phyloP scores from a whole-genome alignment of 2,888 invertebrate species.

The Hymenopus coronatus region DNA sequence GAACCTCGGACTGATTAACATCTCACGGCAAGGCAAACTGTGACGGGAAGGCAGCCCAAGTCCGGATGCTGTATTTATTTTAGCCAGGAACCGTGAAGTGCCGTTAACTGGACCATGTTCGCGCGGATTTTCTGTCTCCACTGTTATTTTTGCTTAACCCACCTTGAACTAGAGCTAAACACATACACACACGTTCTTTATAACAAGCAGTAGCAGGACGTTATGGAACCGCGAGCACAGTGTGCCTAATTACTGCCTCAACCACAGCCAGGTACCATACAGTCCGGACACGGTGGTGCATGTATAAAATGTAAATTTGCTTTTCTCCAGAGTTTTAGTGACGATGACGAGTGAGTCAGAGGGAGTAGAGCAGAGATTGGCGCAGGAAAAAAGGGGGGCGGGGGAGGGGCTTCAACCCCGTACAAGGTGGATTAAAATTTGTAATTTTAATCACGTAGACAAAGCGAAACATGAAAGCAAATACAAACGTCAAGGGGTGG shows the following conservation, averaged over 20 bases:
- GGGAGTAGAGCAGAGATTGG: constrained; percentile 4
- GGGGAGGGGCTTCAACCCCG: neutral
- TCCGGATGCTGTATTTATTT: neutral
- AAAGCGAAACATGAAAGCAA: constrained; percentile 24
- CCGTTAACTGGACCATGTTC: neutral
- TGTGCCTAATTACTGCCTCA: neutral
- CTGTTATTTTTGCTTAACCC: neutral
- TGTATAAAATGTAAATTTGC: neutral
- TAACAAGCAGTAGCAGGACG: neutral
- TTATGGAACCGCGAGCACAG: neutral
- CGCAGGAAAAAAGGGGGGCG: neutral
- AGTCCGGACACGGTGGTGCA: neutral
- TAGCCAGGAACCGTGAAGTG: neutral
- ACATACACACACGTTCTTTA: neutral
- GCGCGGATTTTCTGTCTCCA: neutral
- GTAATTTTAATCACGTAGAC: constrained; percentile 31
- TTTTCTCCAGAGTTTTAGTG: neutral
- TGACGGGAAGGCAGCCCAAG: neutral
- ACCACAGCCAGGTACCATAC: neutral
- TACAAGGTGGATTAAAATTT: constrained; percentile 29
- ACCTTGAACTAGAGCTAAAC: neutral
- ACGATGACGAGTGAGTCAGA: neutral
- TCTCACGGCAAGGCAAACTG: neutral
- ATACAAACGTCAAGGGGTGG: constrained; percentile 1
- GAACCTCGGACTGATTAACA: too few species aligned